Evolutionary conservation across 2,113 vertebrate genomes (phyloP).

Genomic region (Guaruba guarouba): DNA sequence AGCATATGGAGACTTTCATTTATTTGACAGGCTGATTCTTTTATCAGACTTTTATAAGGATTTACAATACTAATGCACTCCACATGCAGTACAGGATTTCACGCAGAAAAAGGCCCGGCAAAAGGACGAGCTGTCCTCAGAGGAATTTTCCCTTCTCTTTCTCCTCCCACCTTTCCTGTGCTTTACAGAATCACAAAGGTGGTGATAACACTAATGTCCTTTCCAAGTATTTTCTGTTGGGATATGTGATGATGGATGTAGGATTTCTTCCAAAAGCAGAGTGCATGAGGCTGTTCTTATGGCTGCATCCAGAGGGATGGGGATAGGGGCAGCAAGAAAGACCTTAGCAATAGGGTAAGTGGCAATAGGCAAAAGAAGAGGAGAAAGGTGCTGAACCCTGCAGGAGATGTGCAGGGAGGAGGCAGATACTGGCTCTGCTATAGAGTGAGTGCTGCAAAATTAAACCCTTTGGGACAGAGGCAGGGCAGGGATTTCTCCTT

Average conservation of each 20-base stretch:
- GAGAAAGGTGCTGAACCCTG: not conserved
- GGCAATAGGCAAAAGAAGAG: not conserved
- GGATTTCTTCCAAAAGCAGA: not conserved
- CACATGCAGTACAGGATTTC: not conserved
- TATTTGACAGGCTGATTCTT: slow-evolving; percentile 47
- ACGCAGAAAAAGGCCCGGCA: not conserved
- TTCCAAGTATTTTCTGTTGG: not conserved
- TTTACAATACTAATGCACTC: slow-evolving; percentile 25
- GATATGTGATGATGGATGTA: not conserved
- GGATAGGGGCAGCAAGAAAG: not conserved
- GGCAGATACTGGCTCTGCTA: not conserved
- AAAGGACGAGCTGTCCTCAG: not conserved
- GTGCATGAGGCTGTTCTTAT: not conserved
- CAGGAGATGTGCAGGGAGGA: slow-evolving; percentile 12
- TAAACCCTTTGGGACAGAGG: slow-evolving; percentile 41
- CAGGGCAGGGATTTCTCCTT: slow-evolving; percentile 49
- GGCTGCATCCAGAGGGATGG: not conserved
- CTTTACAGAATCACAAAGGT: not conserved
- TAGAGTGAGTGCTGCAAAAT: not conserved
- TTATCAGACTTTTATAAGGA: slow-evolving; percentile 24
- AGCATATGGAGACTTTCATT: slow-evolving; percentile 36
- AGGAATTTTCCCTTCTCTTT: not conserved
- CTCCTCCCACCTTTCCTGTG: not conserved
- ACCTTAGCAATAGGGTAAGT: not conserved
- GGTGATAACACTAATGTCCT: not conserved